Conservation (phyloP, 2,888 invertebrate genomes). For the Periphyllus acericola region DNA sequence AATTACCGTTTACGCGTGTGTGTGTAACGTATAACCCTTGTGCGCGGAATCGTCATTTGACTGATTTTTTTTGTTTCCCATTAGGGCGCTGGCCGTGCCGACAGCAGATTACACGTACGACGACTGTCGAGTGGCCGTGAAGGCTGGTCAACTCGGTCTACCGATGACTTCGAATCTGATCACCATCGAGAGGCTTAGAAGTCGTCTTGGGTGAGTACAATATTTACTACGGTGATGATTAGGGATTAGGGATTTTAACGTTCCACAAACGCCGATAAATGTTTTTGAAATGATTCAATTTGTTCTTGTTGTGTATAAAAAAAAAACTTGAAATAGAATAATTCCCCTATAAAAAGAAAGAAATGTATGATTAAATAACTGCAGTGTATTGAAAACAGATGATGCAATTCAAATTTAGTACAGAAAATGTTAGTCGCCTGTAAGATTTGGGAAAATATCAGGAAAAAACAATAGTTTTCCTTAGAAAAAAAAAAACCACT, state of each 20-base stretch:
- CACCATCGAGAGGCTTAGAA: slow-evolving; percentile 82
- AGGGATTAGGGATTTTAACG: not conserved
- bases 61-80: slow-evolving; percentile 63
- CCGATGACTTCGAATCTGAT: slow-evolving; percentile 80
- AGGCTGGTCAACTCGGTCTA: slow-evolving; percentile 84
- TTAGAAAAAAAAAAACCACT: too few relatives aligned
- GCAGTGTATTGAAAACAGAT: too few relatives aligned
- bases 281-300: too few relatives aligned
- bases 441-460: too few relatives aligned
- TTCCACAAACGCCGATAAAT: not conserved
- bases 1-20: not conserved
- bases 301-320: too few relatives aligned
- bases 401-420: too few relatives aligned
- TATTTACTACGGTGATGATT: not conserved
- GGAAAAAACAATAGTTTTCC: too few relatives aligned
- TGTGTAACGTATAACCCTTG: not conserved
- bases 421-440: too few relatives aligned
- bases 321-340: too few relatives aligned
- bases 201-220: slow-evolving; percentile 77
- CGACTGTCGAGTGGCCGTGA: slow-evolving; percentile 85
- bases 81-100: slow-evolving; percentile 84
- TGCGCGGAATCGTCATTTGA: not conserved
- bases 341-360: too few relatives aligned
- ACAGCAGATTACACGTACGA: slow-evolving; percentile 92
- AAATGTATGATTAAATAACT: too few relatives aligned